Base-by-base conservation (phyloP, 2,888 invertebrate species). In the Synanthedon tipuliformis region DNA sequence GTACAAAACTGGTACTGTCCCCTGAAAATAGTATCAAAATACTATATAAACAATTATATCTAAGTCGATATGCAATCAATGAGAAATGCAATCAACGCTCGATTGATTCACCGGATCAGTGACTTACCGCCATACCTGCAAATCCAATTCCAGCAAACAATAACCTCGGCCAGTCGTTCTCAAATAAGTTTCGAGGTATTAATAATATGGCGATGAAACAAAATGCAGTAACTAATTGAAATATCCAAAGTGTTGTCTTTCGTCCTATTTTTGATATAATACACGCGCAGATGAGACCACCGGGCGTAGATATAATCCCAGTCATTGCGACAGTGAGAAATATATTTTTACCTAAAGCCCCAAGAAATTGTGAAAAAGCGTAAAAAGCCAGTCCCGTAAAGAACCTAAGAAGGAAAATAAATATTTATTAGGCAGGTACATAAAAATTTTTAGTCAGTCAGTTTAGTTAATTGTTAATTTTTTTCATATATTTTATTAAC, bases 71-170 rank as follows among this genome's bases (percentile, higher is more conserved):
- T 45, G 45, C 45, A n/a, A 34, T 34, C 34, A 10, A 34, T 34
- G 34, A 10, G 45, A 12, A n/a, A n/a, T n/a, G n/a, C n/a, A n/a
- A n/a, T n/a, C n/a, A n/a, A 4, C 45, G 15, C 45, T 45, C 2
- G 16, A 49, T 23, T 50, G 50, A 50, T 50, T 50, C 50, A 8
- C 13, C 13, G 45, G 3, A 13, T 8, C 45, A 45, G 13, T 16
- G 53, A 74, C 88, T 84, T 78, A 92, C 91, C 56, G 92, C 89
- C 68, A 92, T 86, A 55, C 92, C 90, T 51, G 90, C 89, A 63
- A 92, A 90, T 54, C 92, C 92, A 50, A 90, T 67, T 57, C 90
- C 90, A 56, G 92, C 90, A 57, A 92, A 84, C 13, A 86, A 61
- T 52, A 92, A 71, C 59, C 88, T 80, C 4, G 89, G 88, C 89